A percentile compares a stretch with the other conserved stretches of the same genome.
Evolutionary conservation across 1,140 invertebrate species (phyloP).

Genomic region (Grapholita molesta): DNA sequence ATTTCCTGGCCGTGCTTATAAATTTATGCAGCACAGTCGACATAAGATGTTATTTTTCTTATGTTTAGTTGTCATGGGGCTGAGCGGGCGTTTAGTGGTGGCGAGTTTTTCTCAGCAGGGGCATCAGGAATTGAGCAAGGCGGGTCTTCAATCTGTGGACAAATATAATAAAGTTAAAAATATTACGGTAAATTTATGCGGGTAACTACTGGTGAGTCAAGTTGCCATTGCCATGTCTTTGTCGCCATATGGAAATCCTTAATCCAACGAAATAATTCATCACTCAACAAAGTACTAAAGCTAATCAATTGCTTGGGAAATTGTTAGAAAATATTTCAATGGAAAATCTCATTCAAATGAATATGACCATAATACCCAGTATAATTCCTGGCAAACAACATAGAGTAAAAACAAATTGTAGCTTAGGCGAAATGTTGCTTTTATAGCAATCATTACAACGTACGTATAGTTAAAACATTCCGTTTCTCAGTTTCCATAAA

Average conservation of each 20-base stretch:
- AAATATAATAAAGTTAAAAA: slow-evolving; percentile 25
- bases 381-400: no score
- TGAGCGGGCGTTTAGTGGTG: slow-evolving; percentile 42
- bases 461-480: background rate
- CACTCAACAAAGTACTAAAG: no score
- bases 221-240: no score
- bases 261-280: no score
- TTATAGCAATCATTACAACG: background rate
- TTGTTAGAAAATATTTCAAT: no score
- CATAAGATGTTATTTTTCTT: background rate
- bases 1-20: background rate
- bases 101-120: slow-evolving; percentile 57
- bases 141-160: slow-evolving; percentile 62
- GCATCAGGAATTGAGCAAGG: slow-evolving; percentile 56
- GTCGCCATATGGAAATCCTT: no score
- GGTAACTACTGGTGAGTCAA: no score
- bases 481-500: background rate
- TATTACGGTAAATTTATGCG: no score
- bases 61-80: background rate
- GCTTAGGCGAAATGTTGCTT: background rate
- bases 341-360: no score
- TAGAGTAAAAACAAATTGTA: no score
- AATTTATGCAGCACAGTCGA: background rate
- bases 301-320: no score
- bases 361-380: no score